These are phyloP conservation scores for Protobothrops flavoviridis DNA, from an alignment of 2,113 vertebrate species.

Conservation along the genomic window DNA sequence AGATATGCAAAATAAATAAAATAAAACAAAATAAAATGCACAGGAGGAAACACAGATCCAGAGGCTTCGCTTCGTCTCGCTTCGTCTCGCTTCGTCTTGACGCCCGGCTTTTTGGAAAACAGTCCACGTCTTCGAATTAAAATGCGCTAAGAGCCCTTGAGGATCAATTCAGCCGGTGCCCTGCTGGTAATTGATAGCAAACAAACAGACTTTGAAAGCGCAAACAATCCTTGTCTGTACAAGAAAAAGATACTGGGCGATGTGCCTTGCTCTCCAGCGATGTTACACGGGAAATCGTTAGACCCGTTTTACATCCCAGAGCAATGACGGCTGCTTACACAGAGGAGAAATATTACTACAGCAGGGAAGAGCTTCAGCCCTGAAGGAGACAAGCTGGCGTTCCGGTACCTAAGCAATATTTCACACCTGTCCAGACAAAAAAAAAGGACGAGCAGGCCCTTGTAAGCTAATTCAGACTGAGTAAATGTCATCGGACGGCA, in stretches of 20 bases:
- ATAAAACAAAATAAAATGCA: neutral
- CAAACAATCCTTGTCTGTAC: neutral
- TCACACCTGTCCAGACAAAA: neutral
- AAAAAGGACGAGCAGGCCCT: neutral
- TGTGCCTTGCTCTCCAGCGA: neutral
- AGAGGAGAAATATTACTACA: neutral
- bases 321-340: conserved; percentile 4
- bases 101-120: neutral
- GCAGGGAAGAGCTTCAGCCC: neutral
- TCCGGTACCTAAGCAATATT: neutral
- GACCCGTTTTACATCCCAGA: conserved; percentile 12
- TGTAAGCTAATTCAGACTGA: neutral
- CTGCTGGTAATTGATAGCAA: neutral
- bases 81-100: neutral
- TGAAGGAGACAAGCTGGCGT: neutral
- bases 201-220: conserved; percentile 23
- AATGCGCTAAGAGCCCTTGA: neutral
- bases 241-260: conserved; percentile 2
- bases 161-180: neutral
- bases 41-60: neutral
- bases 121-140: neutral
- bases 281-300: neutral
- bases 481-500: neutral
- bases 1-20: too few relatives aligned
- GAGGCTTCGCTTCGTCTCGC: neutral